Evolutionary conservation across 2,888 invertebrate genomes (phyloP), one percentile per base, ranked within the genome.

Genomic region (Drosophila heteroneura): DNA sequence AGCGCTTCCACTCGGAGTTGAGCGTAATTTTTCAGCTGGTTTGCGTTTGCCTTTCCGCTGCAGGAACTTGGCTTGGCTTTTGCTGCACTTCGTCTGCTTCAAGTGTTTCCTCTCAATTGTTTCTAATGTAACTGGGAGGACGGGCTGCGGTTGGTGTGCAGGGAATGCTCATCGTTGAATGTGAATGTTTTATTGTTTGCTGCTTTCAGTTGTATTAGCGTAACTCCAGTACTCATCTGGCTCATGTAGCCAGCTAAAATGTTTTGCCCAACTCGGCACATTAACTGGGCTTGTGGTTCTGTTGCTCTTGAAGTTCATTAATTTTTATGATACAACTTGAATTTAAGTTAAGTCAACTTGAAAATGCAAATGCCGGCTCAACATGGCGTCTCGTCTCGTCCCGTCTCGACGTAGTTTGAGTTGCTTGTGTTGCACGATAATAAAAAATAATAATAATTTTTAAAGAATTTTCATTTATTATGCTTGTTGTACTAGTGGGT

Each of bases 141-240:
- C 30, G 30, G 37, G 54, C 3, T 12, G 22, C 16, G 47, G 26
- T 22, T 22, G 22, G 32, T 5, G 32, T 26, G 26, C 22, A 32
- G 3, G 67, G 53, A 16, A 26, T 26, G 56, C 37, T 33, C 14
- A 12, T 14, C 7, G 35, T 47, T 37, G 69, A 28, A 37, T 37
- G 37, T 54, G 65, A 70, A 57, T 78, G 82, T 79, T 78, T 81
- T 86, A 79, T 76, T 74, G 69, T 70, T 26, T 76, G 54, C 33
- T 44, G 39, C 32, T 49, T 33, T 54, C 64, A 74, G 72, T 84
- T 79, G 76, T 76, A 87, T 89, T 84, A 89, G 74, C 70, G 76
- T 87, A 84, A 84, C 79, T 63, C 80, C 62, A 35, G 70, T 62
- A 75, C 86, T 84, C 89, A 86, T 81, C 89, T 88, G 85, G 85